These are phyloP conservation scores for Leptinotarsa peninsularis DNA, from an alignment of 2,888 invertebrate genomes.

Conservation along the genomic window DNA sequence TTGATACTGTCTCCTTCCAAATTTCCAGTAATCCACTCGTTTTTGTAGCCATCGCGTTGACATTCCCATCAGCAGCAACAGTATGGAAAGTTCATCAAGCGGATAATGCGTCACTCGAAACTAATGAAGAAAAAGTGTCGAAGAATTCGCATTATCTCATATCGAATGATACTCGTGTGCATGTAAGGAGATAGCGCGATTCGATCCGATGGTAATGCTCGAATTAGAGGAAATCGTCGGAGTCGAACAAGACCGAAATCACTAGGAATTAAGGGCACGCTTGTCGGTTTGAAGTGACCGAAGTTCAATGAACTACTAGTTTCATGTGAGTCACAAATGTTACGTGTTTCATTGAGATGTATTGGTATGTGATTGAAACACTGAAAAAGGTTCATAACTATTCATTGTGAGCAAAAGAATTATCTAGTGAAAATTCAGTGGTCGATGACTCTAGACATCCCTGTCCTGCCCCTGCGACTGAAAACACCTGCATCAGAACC, in stretches of 20 bases:
- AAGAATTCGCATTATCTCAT: conserved; percentile 19
- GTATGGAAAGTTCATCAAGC: conserved; percentile 20
- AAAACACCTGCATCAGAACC: too few relatives aligned
- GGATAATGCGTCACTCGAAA: conserved; percentile 22
- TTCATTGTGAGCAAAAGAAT: too few relatives aligned
- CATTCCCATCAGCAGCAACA: conserved; percentile 8
- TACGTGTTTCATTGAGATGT: too few relatives aligned
- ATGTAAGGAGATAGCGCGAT: conserved; percentile 8
- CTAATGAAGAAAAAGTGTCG: conserved; percentile 26
- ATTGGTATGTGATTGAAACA: too few relatives aligned
- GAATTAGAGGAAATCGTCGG: not conserved
- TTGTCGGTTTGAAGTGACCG: conserved; percentile 3
- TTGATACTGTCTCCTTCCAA: not conserved
- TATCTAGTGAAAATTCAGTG: too few relatives aligned
- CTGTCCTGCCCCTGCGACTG: too few relatives aligned
- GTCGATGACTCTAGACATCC: too few relatives aligned
- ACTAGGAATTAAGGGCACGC: conserved; percentile 5
- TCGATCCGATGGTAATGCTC: not conserved
- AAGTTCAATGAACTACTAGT: not conserved
- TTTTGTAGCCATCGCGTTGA: not conserved
- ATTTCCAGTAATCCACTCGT: not conserved
- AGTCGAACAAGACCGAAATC: conserved; percentile 15
- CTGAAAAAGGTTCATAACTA: too few relatives aligned
- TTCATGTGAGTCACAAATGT: not conserved
- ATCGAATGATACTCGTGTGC: not conserved